These are phyloP conservation scores for Slavum lentiscoides DNA, from an alignment of 2,888 invertebrate genomes.

Conservation along the genomic window DNA sequence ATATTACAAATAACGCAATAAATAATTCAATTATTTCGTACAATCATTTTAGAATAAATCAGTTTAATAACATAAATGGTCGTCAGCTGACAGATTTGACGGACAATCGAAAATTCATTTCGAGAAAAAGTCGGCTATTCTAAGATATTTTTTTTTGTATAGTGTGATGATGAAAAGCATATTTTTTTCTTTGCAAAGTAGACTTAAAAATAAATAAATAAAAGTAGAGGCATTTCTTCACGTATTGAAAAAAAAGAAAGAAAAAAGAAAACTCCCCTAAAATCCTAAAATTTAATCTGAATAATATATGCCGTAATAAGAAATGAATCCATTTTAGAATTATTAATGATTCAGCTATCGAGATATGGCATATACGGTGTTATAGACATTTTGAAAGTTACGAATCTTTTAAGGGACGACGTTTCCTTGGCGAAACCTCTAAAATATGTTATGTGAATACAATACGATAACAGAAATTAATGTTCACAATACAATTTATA, in stretches of 20 bases:
- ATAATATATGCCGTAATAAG: neutral
- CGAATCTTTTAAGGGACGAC: neutral
- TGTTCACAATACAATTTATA: neutral
- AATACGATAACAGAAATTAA: neutral
- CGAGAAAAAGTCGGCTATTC: neutral
- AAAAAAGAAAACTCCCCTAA: neutral
- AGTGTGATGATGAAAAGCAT: neutral
- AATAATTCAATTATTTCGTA: neutral
- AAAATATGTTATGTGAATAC: neutral
- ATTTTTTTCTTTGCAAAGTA: neutral
- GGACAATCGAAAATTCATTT: neutral
- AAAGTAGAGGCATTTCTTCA: neutral
- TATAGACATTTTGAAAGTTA: neutral
- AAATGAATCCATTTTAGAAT: neutral
- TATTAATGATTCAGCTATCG: conserved; percentile 17
- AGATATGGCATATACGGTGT: conserved; percentile 3
- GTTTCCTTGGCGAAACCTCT: neutral
- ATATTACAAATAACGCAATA: no score
- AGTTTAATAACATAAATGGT: neutral
- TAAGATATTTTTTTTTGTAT: neutral
- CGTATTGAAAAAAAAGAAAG: neutral
- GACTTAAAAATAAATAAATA: neutral
- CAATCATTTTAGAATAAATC: neutral
- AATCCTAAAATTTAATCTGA: neutral
- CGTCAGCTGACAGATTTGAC: neutral